Evolutionary conservation across 2,797 vertebrate species (phyloP), one percentile per base, ranked within the genome.

Genomic region (Halcyon leucocephala): DNA sequence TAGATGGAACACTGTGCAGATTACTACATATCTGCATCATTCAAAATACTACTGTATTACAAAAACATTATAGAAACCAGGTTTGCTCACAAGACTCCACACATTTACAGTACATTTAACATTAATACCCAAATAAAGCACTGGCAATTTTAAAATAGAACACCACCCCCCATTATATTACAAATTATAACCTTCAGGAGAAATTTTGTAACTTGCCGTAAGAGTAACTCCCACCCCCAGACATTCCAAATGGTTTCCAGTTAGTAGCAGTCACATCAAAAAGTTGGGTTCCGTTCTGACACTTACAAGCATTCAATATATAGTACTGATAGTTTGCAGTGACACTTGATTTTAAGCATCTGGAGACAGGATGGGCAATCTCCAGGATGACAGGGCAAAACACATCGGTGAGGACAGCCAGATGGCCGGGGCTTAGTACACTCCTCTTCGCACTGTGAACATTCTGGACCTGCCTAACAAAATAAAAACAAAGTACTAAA

Each of bases 321-420:
- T 2, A 99, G 97, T 54, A 94, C 92, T 84, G 97, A 98, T 52
- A 99, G 98, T 97, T 98, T 99, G 98, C 99, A 99, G 97, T 99
- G 99, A 97, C 99, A 99, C 93, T 99, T 99, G 39, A 98, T 98
- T 92, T 99, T 98, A 74, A 98, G 97, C 98, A 98, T 99, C 90
- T 99, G 99, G 83, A 98, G 95, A 96, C 99, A 99, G 1, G 98
- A 46, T 29, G 98, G 98, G 78, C 99, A 99, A 86, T 97, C 77
- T 49, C 97, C 98, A 16, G 97, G 98, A 89, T 99, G 99, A 95
- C 99, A 99, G 9, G 98, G 98, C 76, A 98, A 89, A 85, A 97
- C 91, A 78, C 99, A 99, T 7, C 96, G 92, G 88, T 99, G 99
- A 86, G 98, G 98, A 87, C 99, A 99, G 44, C 98, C 98, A 5